These are phyloP conservation scores for Montipora efflorescens DNA, from an alignment of 64 coral and sea anemone genomes.

Conservation along the genomic window DNA sequence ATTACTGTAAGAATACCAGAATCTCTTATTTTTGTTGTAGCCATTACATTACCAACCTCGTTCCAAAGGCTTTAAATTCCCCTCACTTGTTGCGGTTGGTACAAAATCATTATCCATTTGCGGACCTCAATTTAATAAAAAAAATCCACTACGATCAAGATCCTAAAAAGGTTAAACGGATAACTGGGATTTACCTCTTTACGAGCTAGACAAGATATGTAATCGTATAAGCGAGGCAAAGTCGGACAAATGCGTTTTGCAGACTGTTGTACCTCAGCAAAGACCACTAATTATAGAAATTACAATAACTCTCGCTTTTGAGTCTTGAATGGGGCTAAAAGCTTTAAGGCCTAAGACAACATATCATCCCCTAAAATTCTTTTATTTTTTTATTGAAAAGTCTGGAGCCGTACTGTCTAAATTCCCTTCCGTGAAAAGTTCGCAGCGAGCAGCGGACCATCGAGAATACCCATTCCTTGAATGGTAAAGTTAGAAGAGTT, in stretches of 20 bases:
- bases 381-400: not conserved
- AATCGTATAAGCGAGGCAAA: not conserved
- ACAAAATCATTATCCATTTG: not conserved
- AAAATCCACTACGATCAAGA: not conserved
- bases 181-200: not conserved
- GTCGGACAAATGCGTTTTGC: constrained; percentile 13
- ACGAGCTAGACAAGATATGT: not conserved
- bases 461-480: constrained; percentile 15
- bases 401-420: constrained; percentile 23
- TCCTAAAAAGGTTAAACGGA: not conserved
- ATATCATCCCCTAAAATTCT: not conserved
- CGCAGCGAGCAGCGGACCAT: not conserved
- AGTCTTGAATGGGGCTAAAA: not conserved
- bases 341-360: not conserved
- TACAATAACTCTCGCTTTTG: not conserved
- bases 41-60: too few species aligned
- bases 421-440: not conserved
- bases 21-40: too few species aligned
- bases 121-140: not conserved
- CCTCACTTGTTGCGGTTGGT: not conserved
- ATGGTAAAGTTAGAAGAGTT: not conserved
- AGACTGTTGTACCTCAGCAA: not conserved
- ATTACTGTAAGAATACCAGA: too few species aligned
- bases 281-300: not conserved
- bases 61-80: too few species aligned